Evolutionary conservation across 2,888 invertebrate genomes (phyloP).

Genomic region (Drosophila tanythrix): DNA sequence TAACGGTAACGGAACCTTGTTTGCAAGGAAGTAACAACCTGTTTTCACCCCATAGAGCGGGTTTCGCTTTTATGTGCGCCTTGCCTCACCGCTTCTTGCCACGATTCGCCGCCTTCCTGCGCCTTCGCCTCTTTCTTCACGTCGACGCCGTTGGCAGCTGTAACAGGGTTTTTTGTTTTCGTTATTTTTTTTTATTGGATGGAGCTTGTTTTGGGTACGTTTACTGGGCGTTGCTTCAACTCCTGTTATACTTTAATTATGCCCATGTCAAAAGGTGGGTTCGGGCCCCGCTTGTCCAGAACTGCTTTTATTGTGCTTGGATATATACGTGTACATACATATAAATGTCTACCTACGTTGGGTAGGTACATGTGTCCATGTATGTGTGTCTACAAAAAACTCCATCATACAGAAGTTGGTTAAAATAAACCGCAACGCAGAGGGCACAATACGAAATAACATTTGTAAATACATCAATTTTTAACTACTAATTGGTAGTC

Average conservation of each 20-base stretch:
- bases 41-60: conserved; percentile 78
- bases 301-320: conserved; percentile 39
- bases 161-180: conserved; percentile 6
- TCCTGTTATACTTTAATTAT: conserved; percentile 78
- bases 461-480: conserved; percentile 59
- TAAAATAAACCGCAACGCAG: conserved; percentile 17
- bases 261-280: conserved; percentile 79
- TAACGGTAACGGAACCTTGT: conserved; percentile 82
- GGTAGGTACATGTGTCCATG: neutral
- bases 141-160: conserved; percentile 36
- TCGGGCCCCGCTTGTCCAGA: conserved; percentile 37
- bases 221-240: conserved; percentile 59
- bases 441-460: conserved; percentile 6
- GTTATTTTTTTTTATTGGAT: neutral
- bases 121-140: conserved; percentile 34
- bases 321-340: conserved; percentile 11
- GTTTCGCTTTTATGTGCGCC: conserved; percentile 65
- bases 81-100: conserved; percentile 19
- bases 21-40: conserved; percentile 81
- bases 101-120: conserved; percentile 3
- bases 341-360: neutral
- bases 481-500: conserved; percentile 52
- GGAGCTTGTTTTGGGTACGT: conserved; percentile 39
- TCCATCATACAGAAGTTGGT: conserved; percentile 16
- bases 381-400: conserved; percentile 12